Conservation (phyloP, 2,113 vertebrate genomes). For the Menura novaehollandiae region DNA sequence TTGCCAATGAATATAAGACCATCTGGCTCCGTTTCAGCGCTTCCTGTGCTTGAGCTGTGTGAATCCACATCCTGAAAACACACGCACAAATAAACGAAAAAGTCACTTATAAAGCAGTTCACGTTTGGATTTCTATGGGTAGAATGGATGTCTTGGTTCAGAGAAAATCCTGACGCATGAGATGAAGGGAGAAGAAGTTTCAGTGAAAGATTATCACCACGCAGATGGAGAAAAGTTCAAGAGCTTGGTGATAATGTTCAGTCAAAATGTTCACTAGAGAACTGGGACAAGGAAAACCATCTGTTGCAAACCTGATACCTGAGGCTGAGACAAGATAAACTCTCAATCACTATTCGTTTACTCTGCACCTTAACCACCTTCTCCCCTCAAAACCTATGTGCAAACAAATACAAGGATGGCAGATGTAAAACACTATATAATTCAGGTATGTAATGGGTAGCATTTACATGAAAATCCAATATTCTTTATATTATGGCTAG, state of each 20-base stretch:
- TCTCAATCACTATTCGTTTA: background rate
- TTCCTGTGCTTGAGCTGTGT: background rate
- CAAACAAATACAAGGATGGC: background rate
- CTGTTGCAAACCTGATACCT: background rate
- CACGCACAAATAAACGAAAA: background rate
- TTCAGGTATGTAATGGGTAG: background rate
- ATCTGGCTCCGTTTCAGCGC: background rate
- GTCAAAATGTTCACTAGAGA: background rate
- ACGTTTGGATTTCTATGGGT: background rate
- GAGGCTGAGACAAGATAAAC: background rate
- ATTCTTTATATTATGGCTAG: background rate
- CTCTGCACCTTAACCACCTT: background rate
- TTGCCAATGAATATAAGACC: constrained; percentile 74
- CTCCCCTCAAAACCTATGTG: background rate
- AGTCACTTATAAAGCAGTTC: background rate
- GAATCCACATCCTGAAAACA: constrained; percentile 43
- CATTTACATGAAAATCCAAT: background rate
- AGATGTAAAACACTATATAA: background rate
- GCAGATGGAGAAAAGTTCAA: accelerated
- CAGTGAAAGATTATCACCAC: background rate
- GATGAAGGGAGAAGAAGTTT: background rate
- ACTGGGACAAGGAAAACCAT: background rate
- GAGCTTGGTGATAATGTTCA: background rate
- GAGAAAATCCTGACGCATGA: background rate
- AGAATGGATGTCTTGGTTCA: accelerated